Evolutionary conservation across 2,888 invertebrate genomes (phyloP), one percentile per base, ranked within the genome.

Genomic region (Tanytarsus gracilentus): DNA sequence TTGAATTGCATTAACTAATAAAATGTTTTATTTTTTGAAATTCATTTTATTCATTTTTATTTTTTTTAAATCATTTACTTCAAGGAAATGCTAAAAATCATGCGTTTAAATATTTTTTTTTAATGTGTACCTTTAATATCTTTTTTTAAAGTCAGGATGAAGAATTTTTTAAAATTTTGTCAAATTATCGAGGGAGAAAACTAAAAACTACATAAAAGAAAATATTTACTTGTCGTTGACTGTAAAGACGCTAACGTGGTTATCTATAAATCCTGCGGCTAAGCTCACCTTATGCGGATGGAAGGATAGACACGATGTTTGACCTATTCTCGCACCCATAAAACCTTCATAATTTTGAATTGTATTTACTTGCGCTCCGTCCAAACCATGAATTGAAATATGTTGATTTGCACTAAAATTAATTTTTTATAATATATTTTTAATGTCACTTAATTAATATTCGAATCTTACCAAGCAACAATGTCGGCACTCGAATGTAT

Each of bases 311-410:
- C 91, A 92, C 66, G 85, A 85, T 63, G 94, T 88, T 48, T 92
- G 86, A 16, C 90, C 91, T 66, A 91, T 88, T 69, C 90, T 80
- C 66, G 89, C 85, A 62, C 84, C 84, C 80, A 90, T 88, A 76
- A 96, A 94, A 60, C 95, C 93, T 70, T 95, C 94, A 73, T 94
- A 89, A 72, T 86, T 86, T 70, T 88, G 87, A 69, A 95, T 85
- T 3, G 85, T 82, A 72, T 88, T 90, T 62, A 92, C 77, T 48
- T 78, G 74, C 21, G 78, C 75, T 48, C 93, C 94, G 64, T 80
- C 79, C 66, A 85, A 77, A 68, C 85, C 85, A 75, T 84, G 87
- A 60, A 90, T 79, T 67, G 82, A 84, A 67, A 94, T 88, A 73
- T 82, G 84, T 69, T 87, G 88, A 1, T 87, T 84, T 18, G 88